phyloP scores from a whole-genome alignment of 2,797 vertebrate genomes.

The Threskiornis aethiopicus region DNA sequence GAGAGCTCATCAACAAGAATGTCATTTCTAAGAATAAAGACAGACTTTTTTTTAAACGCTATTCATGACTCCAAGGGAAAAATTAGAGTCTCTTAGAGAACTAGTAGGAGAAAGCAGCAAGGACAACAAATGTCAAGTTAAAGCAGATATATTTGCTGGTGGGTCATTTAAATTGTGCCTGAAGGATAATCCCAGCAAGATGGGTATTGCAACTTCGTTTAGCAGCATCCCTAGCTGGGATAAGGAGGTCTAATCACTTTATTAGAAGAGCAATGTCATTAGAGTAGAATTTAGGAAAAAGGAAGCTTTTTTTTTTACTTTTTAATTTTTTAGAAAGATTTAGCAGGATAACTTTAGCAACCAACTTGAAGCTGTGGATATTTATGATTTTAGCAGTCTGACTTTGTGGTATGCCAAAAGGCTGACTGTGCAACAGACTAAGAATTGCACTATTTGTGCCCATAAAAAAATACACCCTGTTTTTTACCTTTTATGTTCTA shows the following conservation, averaged over 20 bases:
- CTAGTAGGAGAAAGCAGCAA: slow-evolving; percentile 54
- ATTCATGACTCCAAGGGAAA: neutral
- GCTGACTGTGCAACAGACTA: neutral
- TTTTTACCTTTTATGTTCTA: neutral
- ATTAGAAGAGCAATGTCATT: slow-evolving; percentile 59
- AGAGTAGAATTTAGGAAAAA: slow-evolving; percentile 14
- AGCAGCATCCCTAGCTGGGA: slow-evolving; percentile 61
- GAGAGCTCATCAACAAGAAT: neutral
- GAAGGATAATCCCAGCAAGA: slow-evolving; percentile 70
- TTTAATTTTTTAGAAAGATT: slow-evolving; percentile 23
- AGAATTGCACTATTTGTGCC: neutral
- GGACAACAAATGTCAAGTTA: slow-evolving; percentile 72
- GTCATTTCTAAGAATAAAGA: neutral
- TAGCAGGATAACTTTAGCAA: neutral
- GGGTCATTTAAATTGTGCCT: slow-evolving; percentile 69
- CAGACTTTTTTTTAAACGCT: neutral
- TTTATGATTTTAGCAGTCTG: slow-evolving; percentile 19
- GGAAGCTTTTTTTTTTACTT: neutral
- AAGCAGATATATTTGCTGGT: slow-evolving; percentile 64
- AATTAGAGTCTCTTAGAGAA: neutral
- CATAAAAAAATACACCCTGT: neutral
- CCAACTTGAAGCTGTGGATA: neutral
- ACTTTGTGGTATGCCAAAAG: neutral
- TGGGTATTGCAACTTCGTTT: slow-evolving; percentile 58
- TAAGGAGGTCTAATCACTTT: slow-evolving; percentile 67